Conservation (phyloP, 2,888 invertebrate genomes). For the Yponomeuta evonymella region DNA sequence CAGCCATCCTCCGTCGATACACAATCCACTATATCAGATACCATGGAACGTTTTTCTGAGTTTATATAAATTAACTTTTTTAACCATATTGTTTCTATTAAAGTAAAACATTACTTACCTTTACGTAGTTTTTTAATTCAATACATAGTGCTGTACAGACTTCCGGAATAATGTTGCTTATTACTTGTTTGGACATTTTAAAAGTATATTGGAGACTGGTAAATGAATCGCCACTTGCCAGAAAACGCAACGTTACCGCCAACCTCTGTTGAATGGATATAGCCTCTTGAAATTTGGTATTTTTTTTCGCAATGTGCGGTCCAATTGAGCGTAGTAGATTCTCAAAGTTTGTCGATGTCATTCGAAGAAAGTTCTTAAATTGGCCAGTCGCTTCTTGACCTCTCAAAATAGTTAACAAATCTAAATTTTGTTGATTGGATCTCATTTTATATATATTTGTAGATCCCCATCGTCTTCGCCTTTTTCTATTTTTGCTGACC, state of each 20-base stretch:
- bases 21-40: conserved; percentile 7
- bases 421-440: conserved; percentile 19
- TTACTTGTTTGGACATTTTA: conserved; percentile 11
- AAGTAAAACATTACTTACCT: conserved; percentile 5
- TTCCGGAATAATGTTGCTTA: conserved; percentile 13
- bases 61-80: conserved; percentile 13
- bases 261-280: conserved; percentile 4
- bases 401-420: conserved; percentile 20
- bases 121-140: conserved; percentile 1
- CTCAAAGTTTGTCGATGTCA: conserved; percentile 21
- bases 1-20: conserved; percentile 5
- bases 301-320: background rate
- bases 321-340: conserved; percentile 18
- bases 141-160: conserved; percentile 4
- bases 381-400: conserved; percentile 21
- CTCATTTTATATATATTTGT: conserved; percentile 11
- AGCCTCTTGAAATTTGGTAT: conserved; percentile 8
- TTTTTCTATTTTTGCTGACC: conserved; percentile 18
- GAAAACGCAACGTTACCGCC: conserved; percentile 9
- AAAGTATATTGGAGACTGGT: conserved; percentile 11
- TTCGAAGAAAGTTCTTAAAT: conserved; percentile 21
- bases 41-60: conserved; percentile 6
- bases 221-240: conserved; percentile 14
- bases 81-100: conserved; percentile 1
- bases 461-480: conserved; percentile 19